Conservation (phyloP, 23 tunicate genomes). For the Trididemnum clinides region DNA sequence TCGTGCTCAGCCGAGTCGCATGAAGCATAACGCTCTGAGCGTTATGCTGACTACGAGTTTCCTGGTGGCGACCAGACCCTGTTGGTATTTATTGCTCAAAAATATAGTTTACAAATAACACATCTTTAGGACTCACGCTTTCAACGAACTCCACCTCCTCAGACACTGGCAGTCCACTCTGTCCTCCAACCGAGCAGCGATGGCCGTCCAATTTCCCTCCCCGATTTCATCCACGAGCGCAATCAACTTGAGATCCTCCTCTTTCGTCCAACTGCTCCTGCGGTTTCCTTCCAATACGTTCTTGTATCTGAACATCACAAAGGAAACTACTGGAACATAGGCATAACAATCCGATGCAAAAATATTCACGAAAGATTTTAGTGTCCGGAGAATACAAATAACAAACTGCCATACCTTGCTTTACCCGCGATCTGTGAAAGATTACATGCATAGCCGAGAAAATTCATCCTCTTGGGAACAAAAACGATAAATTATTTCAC, state of each 20-base stretch:
- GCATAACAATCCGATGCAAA: too few species aligned
- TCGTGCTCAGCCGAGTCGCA: too few species aligned
- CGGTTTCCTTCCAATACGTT: conserved; percentile 26
- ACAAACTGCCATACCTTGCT: too few species aligned
- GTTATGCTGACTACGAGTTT: too few species aligned
- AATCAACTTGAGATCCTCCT: conserved; percentile 50
- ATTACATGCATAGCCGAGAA: neutral
- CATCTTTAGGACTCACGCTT: neutral
- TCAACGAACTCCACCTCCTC: conserved; percentile 42
- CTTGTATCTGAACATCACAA: conserved; percentile 53
- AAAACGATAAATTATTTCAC: too few species aligned
- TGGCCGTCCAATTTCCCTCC: conserved; percentile 51
- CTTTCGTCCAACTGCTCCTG: conserved; percentile 49
- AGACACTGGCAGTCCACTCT: conserved; percentile 71
- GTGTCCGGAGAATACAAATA: too few species aligned
- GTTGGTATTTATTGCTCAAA: neutral
- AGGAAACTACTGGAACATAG: too few species aligned
- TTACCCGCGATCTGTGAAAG: neutral
- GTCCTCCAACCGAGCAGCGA: conserved; percentile 43
- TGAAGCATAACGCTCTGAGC: too few species aligned
- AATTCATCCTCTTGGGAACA: too few species aligned
- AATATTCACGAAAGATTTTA: too few species aligned
- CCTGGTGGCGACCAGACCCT: too few species aligned
- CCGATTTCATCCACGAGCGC: conserved; percentile 40
- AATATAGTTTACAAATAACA: neutral